Evolutionary conservation across 2,113 vertebrate species (phyloP).

Genomic region (Rhinoptilus africanus): DNA sequence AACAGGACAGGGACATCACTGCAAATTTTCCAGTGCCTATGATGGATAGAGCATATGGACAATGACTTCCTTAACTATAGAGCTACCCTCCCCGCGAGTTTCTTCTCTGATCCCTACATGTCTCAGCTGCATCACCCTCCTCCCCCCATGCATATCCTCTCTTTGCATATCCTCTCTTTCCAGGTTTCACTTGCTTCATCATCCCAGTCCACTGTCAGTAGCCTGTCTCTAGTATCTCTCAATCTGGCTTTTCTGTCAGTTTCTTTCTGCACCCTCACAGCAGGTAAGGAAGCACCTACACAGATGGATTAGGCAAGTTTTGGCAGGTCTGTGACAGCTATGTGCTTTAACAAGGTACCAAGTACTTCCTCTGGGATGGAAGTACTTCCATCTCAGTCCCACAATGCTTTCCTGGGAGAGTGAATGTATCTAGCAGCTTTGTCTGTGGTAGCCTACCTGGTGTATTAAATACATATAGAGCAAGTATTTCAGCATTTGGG

Average conservation of each 20-base stretch:
- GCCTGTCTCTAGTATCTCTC: neutral
- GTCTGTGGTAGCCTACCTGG: neutral
- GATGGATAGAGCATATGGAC: neutral
- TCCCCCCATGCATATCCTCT: neutral
- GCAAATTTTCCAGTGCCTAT: neutral
- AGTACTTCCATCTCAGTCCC: neutral
- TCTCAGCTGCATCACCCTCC: neutral
- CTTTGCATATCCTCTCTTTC: neutral
- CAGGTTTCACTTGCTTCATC: neutral
- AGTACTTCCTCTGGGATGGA: neutral
- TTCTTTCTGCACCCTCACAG: neutral
- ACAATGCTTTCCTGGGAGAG: neutral
- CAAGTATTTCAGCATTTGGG: neutral
- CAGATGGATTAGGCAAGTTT: neutral
- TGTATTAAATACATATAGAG: neutral
- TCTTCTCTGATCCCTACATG: neutral
- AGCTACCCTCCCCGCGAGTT: neutral
- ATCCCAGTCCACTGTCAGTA: neutral
- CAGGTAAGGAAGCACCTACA: neutral
- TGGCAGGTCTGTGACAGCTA: neutral
- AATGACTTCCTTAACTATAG: neutral
- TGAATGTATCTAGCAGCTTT: neutral
- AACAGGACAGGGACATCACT: neutral
- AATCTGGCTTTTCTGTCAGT: neutral
- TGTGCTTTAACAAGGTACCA: neutral